Conservation (phyloP, 2,888 invertebrate species). For the Drosophila paucipuncta region DNA sequence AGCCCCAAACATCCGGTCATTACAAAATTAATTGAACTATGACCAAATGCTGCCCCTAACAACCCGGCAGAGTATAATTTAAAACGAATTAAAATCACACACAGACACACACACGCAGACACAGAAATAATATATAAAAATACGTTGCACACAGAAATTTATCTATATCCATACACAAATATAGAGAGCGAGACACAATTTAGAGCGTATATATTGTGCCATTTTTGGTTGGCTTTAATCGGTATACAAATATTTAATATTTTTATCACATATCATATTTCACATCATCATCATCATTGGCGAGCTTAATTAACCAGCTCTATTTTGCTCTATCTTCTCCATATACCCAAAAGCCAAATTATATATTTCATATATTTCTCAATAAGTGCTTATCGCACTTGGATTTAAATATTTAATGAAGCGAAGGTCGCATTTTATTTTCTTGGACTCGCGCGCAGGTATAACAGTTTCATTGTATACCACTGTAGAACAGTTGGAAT, state of each 20-base stretch:
- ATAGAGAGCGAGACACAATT: slow-evolving; percentile 18
- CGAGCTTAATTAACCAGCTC: slow-evolving; percentile 35
- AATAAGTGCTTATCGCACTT: slow-evolving; percentile 56
- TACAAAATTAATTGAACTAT: slow-evolving; percentile 77
- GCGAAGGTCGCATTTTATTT: slow-evolving; percentile 37
- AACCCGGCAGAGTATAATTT: slow-evolving; percentile 71
- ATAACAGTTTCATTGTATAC: slow-evolving; percentile 35
- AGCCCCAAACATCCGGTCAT: slow-evolving; percentile 66
- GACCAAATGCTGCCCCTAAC: slow-evolving; percentile 61
- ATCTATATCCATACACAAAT: slow-evolving; percentile 51
- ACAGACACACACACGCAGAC: slow-evolving; percentile 33
- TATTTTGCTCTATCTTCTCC: slow-evolving; percentile 18
- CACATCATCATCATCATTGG: background rate
- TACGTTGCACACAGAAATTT: slow-evolving; percentile 13
- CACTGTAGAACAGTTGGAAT: slow-evolving; percentile 23
- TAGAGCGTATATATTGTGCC: slow-evolving; percentile 38
- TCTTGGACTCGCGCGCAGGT: slow-evolving; percentile 5
- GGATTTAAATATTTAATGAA: slow-evolving; percentile 73
- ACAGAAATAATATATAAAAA: background rate
- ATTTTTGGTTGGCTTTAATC: slow-evolving; percentile 44
- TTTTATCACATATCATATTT: slow-evolving; percentile 31
- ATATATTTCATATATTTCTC: slow-evolving; percentile 24
- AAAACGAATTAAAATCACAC: slow-evolving; percentile 70
- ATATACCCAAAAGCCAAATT: slow-evolving; percentile 20
- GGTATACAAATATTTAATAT: slow-evolving; percentile 3